Conservation (phyloP, 2,113 vertebrate species). For the Cettia cetti region DNA sequence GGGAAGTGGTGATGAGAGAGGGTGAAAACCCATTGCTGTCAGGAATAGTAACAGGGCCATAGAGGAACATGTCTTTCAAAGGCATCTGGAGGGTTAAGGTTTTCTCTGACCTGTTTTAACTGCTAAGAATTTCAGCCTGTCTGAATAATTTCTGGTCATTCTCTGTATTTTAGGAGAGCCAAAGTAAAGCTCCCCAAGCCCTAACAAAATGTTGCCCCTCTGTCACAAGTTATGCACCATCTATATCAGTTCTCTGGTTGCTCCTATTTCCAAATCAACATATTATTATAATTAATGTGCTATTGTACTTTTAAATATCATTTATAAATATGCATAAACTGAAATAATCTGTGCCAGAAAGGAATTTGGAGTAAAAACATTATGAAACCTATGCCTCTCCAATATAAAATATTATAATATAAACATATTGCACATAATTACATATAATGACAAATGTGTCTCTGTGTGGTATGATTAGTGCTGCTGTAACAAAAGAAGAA, state of each 20-base stretch:
- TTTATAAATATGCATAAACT: constrained; percentile 54
- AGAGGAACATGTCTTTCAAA: neutral
- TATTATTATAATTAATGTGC: constrained; percentile 27
- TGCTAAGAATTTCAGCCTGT: neutral
- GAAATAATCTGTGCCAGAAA: constrained; percentile 15
- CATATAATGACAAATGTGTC: constrained; percentile 35
- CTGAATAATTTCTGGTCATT: neutral
- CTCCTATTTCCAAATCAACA: neutral
- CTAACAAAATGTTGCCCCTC: neutral
- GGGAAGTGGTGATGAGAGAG: neutral
- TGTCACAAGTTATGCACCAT: neutral
- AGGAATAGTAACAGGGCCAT: neutral
- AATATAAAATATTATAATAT: constrained; percentile 48
- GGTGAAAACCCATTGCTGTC: neutral
- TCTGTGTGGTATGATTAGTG: constrained; percentile 31
- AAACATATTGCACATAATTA: constrained; percentile 58
- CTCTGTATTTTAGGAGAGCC: neutral
- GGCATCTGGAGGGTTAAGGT: neutral
- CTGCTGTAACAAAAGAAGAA: constrained; percentile 32
- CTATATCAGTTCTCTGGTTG: neutral
- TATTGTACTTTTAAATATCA: constrained; percentile 28
- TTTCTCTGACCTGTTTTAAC: neutral
- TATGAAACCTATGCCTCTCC: constrained; percentile 1
- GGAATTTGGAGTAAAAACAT: constrained; percentile 24
- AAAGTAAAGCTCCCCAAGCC: neutral